Base-by-base conservation (phyloP, 2,888 invertebrate species). In the Ephialtes manifestator region DNA sequence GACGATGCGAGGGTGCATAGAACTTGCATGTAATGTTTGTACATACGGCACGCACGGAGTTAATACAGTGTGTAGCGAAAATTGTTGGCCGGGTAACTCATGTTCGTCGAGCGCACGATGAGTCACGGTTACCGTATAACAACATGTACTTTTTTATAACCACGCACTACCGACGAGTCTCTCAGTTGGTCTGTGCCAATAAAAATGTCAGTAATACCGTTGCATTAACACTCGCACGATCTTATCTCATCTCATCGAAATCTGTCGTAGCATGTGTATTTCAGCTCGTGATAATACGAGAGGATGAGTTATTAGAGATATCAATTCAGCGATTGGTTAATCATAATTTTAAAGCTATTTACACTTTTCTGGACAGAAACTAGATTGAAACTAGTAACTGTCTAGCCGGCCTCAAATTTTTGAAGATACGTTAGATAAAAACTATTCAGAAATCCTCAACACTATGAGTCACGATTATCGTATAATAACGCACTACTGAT, bases 41-140 rank as follows among this genome's bases (percentile, higher is more conserved):
- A 89, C 90, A 92, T 87, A 89, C 88, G 89, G 91, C 92, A 92
- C 92, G 92, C 91, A 89, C 91, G 89, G 58, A 82, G 86, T 74
- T 82, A 72, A 78, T 90, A 90, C 90, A 90, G 90, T 91, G 90
- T 89, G 90, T 88, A 87, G 86, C 87, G 88, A 88, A 89, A 88
- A 88, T 87, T 88, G 88, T 89, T 88, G 87, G 87, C 85, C 84
- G 87, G 82, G 63, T 87, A 89, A 92, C 90, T 92, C 91, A 91
- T 90, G 90, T 92, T 90, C 85, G 81, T 53, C 24, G 31, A 13
- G 20, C 39, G 63, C 43, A 63, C 67, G 79, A 80, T 67, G 65
- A 48, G 79, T 82, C 81, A 82, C 70, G 78, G 60, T 74, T 65
- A 28, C 53, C 67, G 39, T 67, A 65, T 74, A 74, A 74, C 75